Evolutionary conservation across 1,140 invertebrate species (phyloP).

Genomic region (Drosophila suzukii): DNA sequence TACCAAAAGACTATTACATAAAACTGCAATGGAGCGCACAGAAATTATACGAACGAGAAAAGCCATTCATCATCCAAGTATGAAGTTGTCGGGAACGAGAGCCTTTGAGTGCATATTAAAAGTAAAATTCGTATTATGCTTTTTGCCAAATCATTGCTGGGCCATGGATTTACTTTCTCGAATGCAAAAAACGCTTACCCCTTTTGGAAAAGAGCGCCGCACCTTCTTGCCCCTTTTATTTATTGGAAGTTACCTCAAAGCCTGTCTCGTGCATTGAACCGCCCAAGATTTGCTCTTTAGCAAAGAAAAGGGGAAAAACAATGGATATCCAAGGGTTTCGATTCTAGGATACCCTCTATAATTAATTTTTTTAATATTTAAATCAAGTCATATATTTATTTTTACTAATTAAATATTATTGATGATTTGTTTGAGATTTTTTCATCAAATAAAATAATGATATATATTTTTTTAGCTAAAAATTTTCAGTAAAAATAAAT

Average conservation of each 20-base stretch:
- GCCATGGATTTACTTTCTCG: conserved; percentile 59
- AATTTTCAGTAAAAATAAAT: no score
- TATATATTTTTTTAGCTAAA: no score
- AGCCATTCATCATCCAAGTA: conserved; percentile 61
- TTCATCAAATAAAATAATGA: no score
- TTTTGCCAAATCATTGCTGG: conserved; percentile 54
- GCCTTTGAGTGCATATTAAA: conserved; percentile 44
- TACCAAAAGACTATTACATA: conserved; percentile 46
- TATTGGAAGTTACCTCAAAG: conserved; percentile 23
- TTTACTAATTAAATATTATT: background rate
- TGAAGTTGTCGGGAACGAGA: conserved; percentile 25
- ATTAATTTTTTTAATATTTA: no score
- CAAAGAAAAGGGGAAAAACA: conserved; percentile 12
- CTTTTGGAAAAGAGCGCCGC: conserved; percentile 22
- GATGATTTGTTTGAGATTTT: no score
- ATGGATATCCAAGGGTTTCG: no score
- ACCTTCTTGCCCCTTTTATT: background rate
- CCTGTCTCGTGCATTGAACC: conserved; percentile 58
- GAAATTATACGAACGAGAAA: conserved; percentile 37
- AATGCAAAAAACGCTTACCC: conserved; percentile 24
- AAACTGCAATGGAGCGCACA: conserved; percentile 31
- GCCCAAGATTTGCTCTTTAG: conserved; percentile 49
- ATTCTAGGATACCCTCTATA: background rate
- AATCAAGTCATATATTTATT: background rate
- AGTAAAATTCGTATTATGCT: conserved; percentile 24